A percentile compares a stretch with the other conserved stretches of the same genome.
phyloP scores from a whole-genome alignment of 2,113 vertebrate genomes.

The Eulemur macaco region DNA sequence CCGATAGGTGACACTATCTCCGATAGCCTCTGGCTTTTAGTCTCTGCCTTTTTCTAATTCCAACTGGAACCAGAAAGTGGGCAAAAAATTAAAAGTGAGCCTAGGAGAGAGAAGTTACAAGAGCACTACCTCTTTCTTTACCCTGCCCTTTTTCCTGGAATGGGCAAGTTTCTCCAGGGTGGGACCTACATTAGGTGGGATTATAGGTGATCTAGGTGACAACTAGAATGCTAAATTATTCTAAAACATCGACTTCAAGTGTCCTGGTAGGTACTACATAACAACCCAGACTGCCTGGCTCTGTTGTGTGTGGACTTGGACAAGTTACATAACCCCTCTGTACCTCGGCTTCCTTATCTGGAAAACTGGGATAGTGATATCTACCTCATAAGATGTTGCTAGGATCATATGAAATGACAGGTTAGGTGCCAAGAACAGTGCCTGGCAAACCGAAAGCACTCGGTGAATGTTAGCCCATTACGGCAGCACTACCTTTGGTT shows the following conservation, averaged over 20 bases:
- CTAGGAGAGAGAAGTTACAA: not conserved
- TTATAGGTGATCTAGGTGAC: not conserved
- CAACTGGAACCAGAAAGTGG: not conserved
- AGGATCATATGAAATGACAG: not conserved
- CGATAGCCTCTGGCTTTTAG: not conserved
- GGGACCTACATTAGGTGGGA: not conserved
- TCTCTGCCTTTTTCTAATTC: not conserved
- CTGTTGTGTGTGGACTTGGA: not conserved
- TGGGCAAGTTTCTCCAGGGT: not conserved
- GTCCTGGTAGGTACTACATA: not conserved
- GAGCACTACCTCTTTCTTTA: not conserved
- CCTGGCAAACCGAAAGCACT: not conserved
- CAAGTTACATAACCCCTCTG: not conserved
- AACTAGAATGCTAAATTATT: not conserved
- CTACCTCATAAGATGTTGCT: not conserved
- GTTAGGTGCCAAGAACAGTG: not conserved
- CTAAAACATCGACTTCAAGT: not conserved
- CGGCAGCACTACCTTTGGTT: not conserved
- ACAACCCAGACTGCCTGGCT: not conserved
- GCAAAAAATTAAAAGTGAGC: not conserved
- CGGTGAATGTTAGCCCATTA: not conserved
- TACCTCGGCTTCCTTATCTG: not conserved
- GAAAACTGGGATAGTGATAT: not conserved
- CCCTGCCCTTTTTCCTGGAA: not conserved
- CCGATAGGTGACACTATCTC: not conserved